These are phyloP conservation scores for Elgaria multicarinata DNA, from an alignment of 2,113 vertebrate genomes.

Conservation along the genomic window DNA sequence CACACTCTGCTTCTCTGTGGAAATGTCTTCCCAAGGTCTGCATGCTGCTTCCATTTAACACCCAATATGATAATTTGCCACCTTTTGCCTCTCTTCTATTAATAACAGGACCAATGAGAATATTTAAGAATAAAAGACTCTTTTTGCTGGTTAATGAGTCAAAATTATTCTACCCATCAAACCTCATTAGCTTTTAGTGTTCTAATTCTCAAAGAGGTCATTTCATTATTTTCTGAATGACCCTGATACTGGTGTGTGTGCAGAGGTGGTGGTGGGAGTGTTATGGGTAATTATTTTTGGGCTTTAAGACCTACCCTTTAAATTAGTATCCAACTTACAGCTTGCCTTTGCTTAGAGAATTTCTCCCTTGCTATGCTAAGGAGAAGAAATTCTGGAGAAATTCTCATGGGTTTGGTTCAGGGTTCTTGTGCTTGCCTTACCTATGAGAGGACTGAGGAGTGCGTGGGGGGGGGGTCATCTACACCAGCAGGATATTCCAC, in stretches of 20 bases:
- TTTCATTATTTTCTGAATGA: conserved; percentile 34
- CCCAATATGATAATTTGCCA: background rate
- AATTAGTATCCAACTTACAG: background rate
- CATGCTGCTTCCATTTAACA: fast-evolving
- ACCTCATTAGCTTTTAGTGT: conserved; percentile 12
- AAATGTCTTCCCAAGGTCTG: background rate
- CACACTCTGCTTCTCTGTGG: background rate
- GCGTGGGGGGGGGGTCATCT: too few species aligned
- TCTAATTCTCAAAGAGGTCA: background rate
- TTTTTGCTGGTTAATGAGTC: conserved; percentile 30
- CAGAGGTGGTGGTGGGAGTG: too few species aligned
- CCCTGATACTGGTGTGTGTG: background rate
- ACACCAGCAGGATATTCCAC: too few species aligned
- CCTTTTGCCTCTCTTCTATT: background rate
- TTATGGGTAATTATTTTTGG: background rate
- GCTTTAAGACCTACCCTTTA: background rate
- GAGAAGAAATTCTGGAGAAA: too few species aligned
- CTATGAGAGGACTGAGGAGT: too few species aligned
- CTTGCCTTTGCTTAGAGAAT: background rate
- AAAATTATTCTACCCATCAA: conserved; percentile 29
- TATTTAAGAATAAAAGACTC: conserved; percentile 7
- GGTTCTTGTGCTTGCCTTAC: too few species aligned
- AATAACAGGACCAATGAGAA: conserved; percentile 11
- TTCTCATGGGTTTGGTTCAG: too few species aligned
- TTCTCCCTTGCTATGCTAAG: fast-evolving